These are phyloP conservation scores for Dromaius novaehollandiae DNA, from an alignment of 2,113 vertebrate genomes.

Conservation along the genomic window DNA sequence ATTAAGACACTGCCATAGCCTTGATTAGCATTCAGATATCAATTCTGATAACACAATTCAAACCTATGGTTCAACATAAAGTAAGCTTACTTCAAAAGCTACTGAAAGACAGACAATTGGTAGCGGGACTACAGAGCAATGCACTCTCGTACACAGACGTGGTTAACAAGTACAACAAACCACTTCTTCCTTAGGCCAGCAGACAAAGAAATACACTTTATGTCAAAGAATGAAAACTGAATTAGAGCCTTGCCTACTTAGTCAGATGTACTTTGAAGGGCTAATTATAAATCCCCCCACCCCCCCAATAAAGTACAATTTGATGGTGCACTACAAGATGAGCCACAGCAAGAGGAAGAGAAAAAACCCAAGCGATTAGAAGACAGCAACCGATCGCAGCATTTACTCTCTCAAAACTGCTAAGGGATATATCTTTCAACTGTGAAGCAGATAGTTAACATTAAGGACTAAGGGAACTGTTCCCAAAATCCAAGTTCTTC, in stretches of 20 bases:
- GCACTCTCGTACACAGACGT: accelerated
- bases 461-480: background rate
- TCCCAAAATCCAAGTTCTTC: background rate
- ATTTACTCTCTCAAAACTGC: background rate
- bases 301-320: background rate
- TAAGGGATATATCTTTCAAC: background rate
- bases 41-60: background rate
- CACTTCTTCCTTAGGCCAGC: background rate
- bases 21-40: background rate
- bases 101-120: background rate
- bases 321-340: background rate
- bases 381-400: background rate
- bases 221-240: background rate
- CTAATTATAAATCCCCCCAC: background rate
- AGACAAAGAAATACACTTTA: background rate
- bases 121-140: background rate
- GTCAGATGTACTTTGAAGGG: background rate
- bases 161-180: background rate
- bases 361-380: background rate
- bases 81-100: background rate
- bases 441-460: background rate
- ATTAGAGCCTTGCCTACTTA: background rate
- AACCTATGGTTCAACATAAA: background rate
- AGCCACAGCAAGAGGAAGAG: background rate
- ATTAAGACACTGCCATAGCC: background rate